Percentiles rank a stretch among this genome's conserved stretches.
These are phyloP conservation scores for Dendropsophus ebraccatus DNA, from an alignment of 2,113 vertebrate genomes.

Conservation along the genomic window DNA sequence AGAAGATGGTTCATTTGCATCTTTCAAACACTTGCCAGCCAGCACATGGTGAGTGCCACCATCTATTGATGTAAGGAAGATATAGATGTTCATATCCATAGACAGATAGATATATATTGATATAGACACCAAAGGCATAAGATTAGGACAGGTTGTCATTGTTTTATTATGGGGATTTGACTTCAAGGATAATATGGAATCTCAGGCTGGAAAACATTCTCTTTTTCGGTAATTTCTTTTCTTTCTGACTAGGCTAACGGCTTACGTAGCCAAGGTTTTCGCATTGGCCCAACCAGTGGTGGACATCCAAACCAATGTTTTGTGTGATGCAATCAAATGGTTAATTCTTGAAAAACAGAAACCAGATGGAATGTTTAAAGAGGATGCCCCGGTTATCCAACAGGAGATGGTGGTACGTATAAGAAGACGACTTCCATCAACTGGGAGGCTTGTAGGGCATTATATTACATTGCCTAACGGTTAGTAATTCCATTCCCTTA, in stretches of 20 bases:
- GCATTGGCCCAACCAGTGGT: constrained; percentile 73
- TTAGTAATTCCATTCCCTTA: not conserved
- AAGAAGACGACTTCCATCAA: not conserved
- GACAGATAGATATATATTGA: too few species aligned
- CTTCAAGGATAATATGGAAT: not conserved
- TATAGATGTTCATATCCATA: too few species aligned
- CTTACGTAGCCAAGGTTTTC: constrained; percentile 89
- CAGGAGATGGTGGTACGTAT: constrained; percentile 78
- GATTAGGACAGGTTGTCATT: too few species aligned
- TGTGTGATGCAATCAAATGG: constrained; percentile 85
- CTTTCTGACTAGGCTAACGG: constrained; percentile 80
- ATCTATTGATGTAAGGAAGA: not conserved
- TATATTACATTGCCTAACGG: not conserved
- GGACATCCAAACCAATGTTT: constrained; percentile 65
- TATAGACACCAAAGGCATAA: too few species aligned
- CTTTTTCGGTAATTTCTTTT: not conserved
- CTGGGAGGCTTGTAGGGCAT: not conserved
- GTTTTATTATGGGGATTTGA: not conserved
- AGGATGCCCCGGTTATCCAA: constrained; percentile 67
- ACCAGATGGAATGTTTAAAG: constrained; percentile 81
- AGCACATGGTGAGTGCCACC: constrained; percentile 32
- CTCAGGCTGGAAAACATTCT: not conserved
- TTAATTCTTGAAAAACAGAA: constrained; percentile 80
- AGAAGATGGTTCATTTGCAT: constrained; percentile 20
- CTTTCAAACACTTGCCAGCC: not conserved